These are phyloP conservation scores for Pollenia griseotomentosa DNA, from an alignment of 2,888 invertebrate species.

Conservation along the genomic window DNA sequence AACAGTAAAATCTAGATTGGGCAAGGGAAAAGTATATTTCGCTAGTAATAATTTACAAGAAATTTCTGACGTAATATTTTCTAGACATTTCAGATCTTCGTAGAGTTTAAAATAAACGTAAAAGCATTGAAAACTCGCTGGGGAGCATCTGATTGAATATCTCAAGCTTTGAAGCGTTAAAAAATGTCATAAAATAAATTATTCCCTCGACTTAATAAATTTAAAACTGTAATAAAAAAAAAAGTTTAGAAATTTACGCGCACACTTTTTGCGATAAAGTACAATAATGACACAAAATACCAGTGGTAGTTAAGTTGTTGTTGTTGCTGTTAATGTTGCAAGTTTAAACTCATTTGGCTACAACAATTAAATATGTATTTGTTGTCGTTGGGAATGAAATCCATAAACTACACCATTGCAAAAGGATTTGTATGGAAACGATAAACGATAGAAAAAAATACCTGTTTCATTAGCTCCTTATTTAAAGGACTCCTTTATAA, in stretches of 20 bases:
- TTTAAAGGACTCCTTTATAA: no score
- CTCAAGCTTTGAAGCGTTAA: not conserved
- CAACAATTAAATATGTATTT: slow-evolving; percentile 37
- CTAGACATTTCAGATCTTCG: no score
- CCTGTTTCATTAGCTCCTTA: no score
- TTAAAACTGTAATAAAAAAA: slow-evolving; percentile 26
- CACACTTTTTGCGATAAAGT: slow-evolving; percentile 7
- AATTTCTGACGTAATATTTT: no score
- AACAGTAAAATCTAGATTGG: not conserved
- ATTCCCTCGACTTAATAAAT: slow-evolving; percentile 15
- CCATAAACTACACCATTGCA: slow-evolving; percentile 13
- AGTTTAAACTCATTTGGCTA: slow-evolving; percentile 39
- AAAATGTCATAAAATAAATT: slow-evolving; percentile 26
- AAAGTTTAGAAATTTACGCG: slow-evolving; percentile 11
- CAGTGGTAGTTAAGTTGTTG: slow-evolving; percentile 4
- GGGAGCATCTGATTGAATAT: not conserved
- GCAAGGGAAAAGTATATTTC: not conserved
- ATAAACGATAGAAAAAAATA: not conserved
- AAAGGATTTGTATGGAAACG: not conserved
- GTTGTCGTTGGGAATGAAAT: slow-evolving; percentile 38
- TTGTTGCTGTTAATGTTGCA: slow-evolving; percentile 23
- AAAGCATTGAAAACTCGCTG: not conserved
- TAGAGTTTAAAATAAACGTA: not conserved
- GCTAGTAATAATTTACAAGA: no score
- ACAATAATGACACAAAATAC: slow-evolving; percentile 26